Conservation (phyloP, 2,797 vertebrate genomes). For the Peromyscus aztecus region DNA sequence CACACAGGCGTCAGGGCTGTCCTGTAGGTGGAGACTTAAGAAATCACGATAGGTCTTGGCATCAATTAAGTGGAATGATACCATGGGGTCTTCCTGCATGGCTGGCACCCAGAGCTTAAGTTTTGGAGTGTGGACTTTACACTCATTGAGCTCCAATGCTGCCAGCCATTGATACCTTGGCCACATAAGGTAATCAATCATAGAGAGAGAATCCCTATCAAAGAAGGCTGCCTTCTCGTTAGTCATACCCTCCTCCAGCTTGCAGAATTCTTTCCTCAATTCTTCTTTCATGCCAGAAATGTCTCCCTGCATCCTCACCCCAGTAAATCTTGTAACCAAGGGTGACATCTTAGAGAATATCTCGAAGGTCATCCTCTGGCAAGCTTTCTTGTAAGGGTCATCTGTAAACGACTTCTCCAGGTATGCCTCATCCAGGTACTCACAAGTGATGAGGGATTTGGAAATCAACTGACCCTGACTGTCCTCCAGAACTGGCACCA, state of each 20-base stretch:
- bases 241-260: conserved; percentile 87
- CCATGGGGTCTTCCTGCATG: conserved; percentile 90
- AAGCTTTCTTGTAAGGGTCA: conserved; percentile 92
- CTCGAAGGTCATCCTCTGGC: conserved; percentile 94
- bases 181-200: conserved; percentile 98
- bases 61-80: conserved; percentile 85
- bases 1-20: conserved; percentile 88
- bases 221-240: conserved; percentile 91
- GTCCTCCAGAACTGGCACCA: conserved; percentile 94
- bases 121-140: conserved; percentile 83
- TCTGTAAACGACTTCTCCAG: conserved; percentile 91
- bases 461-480: conserved; percentile 92
- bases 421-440: conserved; percentile 96
- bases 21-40: conserved; percentile 81
- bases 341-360: conserved; percentile 92
- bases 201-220: conserved; percentile 90
- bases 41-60: conserved; percentile 84
- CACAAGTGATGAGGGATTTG: conserved; percentile 94
- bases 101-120: conserved; percentile 89
- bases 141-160: conserved; percentile 84
- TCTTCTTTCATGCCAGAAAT: not conserved
- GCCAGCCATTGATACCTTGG: conserved; percentile 95
- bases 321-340: not conserved
- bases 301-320: not conserved
- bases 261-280: not conserved